A percentile compares a stretch with the other conserved stretches of the same genome.
Conservation (phyloP, 2,797 vertebrate species). For the Hylomyscus alleni region DNA sequence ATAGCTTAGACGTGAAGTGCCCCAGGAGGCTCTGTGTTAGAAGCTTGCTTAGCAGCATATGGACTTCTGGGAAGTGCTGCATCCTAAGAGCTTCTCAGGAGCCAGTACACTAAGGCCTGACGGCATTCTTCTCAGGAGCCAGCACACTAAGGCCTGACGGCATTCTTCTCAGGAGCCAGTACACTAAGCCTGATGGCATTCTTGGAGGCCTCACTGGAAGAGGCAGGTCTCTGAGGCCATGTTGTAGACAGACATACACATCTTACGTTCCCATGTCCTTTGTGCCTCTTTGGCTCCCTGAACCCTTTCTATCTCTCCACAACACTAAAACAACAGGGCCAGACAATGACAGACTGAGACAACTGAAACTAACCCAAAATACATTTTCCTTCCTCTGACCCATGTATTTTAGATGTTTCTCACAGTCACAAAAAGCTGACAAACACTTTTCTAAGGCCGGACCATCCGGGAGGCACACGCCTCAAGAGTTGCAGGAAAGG, state of each 20-base stretch:
- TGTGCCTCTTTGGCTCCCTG: not conserved
- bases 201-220: not conserved
- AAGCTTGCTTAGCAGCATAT: not conserved
- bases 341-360: not conserved
- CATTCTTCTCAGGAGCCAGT: not conserved
- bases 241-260: no score
- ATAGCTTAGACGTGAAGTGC: not conserved
- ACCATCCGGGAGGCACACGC: no score
- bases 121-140: not conserved
- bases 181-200: not conserved
- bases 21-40: no score
- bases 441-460: no score
- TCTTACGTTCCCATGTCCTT: no score
- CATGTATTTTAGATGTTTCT: not conserved
- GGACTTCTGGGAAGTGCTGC: not conserved
- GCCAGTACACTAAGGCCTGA: no score
- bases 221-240: not conserved
- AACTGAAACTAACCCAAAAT: not conserved
- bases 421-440: not conserved
- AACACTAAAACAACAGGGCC: no score
- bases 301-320: not conserved
- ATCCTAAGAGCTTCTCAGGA: not conserved
- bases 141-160: no score
- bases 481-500: no score
- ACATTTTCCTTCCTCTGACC: not conserved